phyloP scores from a whole-genome alignment of 2,888 invertebrate species.

The Salpingus planirostris region DNA sequence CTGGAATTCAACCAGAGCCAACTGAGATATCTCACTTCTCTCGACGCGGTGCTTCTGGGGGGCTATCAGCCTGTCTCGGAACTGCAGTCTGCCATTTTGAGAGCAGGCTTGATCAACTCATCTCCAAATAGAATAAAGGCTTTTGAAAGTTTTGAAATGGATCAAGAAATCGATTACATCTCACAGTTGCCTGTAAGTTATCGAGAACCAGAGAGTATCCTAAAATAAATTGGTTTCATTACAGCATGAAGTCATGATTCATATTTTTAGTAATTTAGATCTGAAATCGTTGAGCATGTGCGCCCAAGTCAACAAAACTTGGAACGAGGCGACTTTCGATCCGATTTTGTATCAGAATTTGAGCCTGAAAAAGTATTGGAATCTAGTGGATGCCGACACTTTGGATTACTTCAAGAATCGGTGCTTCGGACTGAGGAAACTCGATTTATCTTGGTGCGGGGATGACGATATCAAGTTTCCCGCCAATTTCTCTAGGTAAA shows the following conservation, averaged over 20 bases:
- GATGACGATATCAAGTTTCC: constrained; percentile 22
- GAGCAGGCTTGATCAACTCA: too few relatives aligned
- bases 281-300: constrained; percentile 67
- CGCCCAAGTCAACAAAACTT: constrained; percentile 66
- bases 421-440: constrained; percentile 61
- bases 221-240: constrained; percentile 27
- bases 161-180: constrained; percentile 24
- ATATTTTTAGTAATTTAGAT: constrained; percentile 73
- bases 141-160: too few relatives aligned
- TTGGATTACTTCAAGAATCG: constrained; percentile 47
- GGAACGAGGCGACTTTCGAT: constrained; percentile 64
- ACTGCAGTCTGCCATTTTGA: background rate
- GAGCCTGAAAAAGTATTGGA: constrained; percentile 76
- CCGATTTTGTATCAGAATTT: constrained; percentile 68
- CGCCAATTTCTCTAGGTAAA: constrained; percentile 2
- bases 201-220: background rate
- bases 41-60: constrained; percentile 75
- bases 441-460: constrained; percentile 91
- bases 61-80: constrained; percentile 43
- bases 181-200: constrained; percentile 24
- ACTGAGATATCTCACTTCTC: constrained; percentile 76
- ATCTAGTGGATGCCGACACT: constrained; percentile 56
- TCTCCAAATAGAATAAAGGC: too few relatives aligned
- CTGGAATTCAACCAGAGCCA: constrained; percentile 78
- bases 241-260: constrained; percentile 74